Percentiles rank a stretch among this genome's conserved stretches.
Conservation (phyloP, 1,140 invertebrate species). For the Ctenoplectra terminalis region DNA sequence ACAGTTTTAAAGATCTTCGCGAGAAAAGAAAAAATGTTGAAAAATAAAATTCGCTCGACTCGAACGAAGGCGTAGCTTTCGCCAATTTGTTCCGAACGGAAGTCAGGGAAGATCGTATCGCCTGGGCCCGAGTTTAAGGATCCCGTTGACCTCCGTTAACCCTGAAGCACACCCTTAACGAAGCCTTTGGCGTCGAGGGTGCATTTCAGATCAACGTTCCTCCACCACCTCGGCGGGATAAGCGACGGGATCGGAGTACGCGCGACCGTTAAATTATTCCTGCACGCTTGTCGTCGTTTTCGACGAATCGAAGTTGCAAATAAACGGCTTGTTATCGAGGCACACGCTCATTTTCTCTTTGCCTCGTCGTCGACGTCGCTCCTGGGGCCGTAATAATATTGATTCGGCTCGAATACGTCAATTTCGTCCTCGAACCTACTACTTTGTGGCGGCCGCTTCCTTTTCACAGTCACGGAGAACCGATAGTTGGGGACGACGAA, state of each 20-base stretch:
- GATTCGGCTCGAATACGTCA: conserved; percentile 23
- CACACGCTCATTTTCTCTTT: neutral
- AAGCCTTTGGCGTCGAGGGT: conserved; percentile 37
- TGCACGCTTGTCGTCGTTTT: neutral
- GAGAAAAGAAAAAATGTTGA: rapidly evolving
- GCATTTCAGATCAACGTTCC: conserved; percentile 55
- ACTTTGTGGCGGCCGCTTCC: neutral
- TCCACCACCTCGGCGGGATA: neutral
- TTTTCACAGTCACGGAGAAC: too few relatives aligned
- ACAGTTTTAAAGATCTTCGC: too few relatives aligned
- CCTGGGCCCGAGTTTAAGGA: conserved; percentile 13
- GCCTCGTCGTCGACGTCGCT: neutral
- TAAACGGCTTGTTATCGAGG: conserved; percentile 23
- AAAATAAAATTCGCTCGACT: neutral
- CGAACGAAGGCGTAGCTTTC: neutral
- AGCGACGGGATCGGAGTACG: neutral
- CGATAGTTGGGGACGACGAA: too few relatives aligned
- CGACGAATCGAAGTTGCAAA: conserved; percentile 23
- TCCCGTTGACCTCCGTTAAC: conserved; percentile 48
- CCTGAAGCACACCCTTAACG: conserved; percentile 25
- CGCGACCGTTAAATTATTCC: conserved; percentile 33
- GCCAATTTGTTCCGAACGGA: neutral
- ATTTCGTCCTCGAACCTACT: conserved; percentile 3
- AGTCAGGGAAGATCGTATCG: neutral
- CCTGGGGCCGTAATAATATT: conserved; percentile 25